Evolutionary conservation across 2,888 invertebrate species (phyloP), one percentile per base, ranked within the genome.

Genomic region (Synergus laeviventris): DNA sequence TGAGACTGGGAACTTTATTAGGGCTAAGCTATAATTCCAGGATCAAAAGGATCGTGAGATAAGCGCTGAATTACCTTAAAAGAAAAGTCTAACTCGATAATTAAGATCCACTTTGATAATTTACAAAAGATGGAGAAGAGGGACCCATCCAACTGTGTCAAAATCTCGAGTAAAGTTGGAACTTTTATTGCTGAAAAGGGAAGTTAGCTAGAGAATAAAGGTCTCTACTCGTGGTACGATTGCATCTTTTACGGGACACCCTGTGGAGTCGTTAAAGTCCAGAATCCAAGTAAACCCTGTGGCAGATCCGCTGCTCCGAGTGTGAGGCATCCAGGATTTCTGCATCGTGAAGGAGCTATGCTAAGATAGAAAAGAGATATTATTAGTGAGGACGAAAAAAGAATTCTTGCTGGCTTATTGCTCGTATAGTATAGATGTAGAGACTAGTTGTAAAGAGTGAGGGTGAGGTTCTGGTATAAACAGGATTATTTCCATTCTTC

Each of bases 401-500:
- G 24, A 64, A 64, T 56, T 59, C 36, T 75, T 61, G 45, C 16
- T 24, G 38, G 64, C 78, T 74, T 79, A 76, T 77, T 77, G 74
- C 74, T 76, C 70, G 78, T 75, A 74, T 76, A 73, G 73, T 74
- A 42, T 61, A 73, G 42, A 42, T 78, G 56, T 59, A 59, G 21
- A 59, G 59, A 54, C 18, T 18, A 54, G 54, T 54, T 54, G 16
- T 18, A 18, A 64, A 42, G 18, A 42, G 39, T 42, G 78, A 81
- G 62, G 62, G 73, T 36, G 36, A 21, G 73, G 56, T 56, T 56
- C 77, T 79, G 77, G 81, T 79, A 54, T 54, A 81, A 81, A 79
- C 79, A 81, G 78, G 79, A 81, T 81, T 78, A 81, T 81, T 81
- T 62, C 81, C 79, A 79, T 81, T 81, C 79, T 78, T 79, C 79